Percentiles rank a stretch among this genome's conserved stretches.
phyloP scores from a whole-genome alignment of 2,888 invertebrate species.

The Lottia scabra region DNA sequence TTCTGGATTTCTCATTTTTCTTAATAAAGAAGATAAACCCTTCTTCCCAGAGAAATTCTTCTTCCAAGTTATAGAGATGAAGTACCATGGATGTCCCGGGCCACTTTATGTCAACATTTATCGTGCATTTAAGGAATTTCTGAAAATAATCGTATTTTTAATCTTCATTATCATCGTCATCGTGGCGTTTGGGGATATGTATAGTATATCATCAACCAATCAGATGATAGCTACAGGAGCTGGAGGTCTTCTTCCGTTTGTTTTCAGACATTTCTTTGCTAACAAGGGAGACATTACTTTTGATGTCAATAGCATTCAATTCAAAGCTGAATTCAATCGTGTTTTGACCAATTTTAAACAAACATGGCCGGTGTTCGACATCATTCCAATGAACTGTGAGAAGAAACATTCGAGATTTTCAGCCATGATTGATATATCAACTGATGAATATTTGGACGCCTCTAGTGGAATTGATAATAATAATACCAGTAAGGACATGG shows the following conservation, averaged over 20 bases:
- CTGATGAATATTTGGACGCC: not conserved
- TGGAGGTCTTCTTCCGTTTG: conserved; percentile 48
- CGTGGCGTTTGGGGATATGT: conserved; percentile 46
- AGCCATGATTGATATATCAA: not conserved
- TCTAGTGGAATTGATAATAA: not conserved
- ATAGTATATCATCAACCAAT: conserved; percentile 50
- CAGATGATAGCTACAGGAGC: conserved; percentile 50
- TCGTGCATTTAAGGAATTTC: conserved; percentile 38
- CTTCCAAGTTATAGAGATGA: conserved; percentile 41
- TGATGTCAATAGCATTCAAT: conserved; percentile 50
- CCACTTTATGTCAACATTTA: conserved; percentile 40
- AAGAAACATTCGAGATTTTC: not conserved
- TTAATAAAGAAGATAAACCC: conserved; percentile 47
- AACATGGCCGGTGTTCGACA: not conserved
- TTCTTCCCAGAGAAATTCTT: conserved; percentile 51
- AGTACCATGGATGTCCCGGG: conserved; percentile 53
- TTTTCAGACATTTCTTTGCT: conserved; percentile 46
- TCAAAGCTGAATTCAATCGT: conserved; percentile 32
- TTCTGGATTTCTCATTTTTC: conserved; percentile 48
- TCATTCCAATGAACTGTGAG: not conserved
- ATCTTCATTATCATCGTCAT: conserved; percentile 50
- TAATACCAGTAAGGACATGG: not conserved
- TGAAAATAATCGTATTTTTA: conserved; percentile 47
- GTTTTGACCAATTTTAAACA: conserved; percentile 17
- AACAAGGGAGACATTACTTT: conserved; percentile 41